Conservation (phyloP, 2,797 vertebrate genomes). For the Heliangelus exortis region DNA sequence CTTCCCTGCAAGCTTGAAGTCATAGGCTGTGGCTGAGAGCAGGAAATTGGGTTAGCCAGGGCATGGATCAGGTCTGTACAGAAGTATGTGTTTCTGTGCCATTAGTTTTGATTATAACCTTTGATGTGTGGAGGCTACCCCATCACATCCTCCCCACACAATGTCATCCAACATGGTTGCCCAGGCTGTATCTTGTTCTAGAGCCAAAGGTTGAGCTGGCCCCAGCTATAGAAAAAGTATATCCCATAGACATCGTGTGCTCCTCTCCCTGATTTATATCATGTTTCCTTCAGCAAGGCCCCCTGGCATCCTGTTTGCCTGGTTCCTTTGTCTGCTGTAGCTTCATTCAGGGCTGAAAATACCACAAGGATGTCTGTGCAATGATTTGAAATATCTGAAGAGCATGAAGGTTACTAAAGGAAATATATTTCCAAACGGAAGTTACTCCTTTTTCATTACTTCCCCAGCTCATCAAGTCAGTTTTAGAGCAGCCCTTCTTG, state of each 20-base stretch:
- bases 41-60: background rate
- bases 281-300: conserved; percentile 38
- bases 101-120: background rate
- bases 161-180: background rate
- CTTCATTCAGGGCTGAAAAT: conserved; percentile 46
- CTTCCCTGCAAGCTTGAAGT: background rate
- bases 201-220: background rate
- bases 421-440: background rate
- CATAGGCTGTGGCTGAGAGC: background rate
- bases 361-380: background rate
- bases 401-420: background rate
- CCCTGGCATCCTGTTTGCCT: conserved; percentile 37
- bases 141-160: background rate
- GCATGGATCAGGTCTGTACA: background rate
- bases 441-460: conserved; percentile 1
- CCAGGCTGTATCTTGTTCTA: background rate
- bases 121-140: background rate
- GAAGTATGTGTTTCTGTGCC: background rate
- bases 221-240: background rate
- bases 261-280: conserved; percentile 29
- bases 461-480: background rate
- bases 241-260: background rate
- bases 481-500: background rate
- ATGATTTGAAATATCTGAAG: background rate
- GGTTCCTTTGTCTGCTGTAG: conserved; percentile 28